Evolutionary conservation across 2,113 vertebrate species (phyloP).

Genomic region (Plecturocebus donacophilus): DNA sequence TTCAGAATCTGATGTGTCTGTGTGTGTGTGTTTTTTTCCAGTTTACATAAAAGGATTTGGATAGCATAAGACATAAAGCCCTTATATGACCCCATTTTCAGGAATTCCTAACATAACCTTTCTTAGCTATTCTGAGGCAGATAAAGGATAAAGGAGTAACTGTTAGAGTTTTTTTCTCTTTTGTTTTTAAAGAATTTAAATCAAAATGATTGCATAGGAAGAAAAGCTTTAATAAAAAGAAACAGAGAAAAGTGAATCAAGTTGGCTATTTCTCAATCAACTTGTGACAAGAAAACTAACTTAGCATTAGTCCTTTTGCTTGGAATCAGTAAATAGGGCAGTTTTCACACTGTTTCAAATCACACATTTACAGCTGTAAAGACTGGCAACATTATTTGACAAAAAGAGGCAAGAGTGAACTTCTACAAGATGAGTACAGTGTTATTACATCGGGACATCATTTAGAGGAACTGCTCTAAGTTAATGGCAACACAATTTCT

Average conservation of each 20-base stretch:
- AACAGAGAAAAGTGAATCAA: neutral
- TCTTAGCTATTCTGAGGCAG: neutral
- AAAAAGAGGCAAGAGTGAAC: conserved; percentile 32
- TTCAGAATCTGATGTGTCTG: neutral
- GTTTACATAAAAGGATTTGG: conserved; percentile 30
- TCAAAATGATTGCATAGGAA: neutral
- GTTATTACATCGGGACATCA: conserved; percentile 47
- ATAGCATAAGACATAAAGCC: conserved; percentile 9
- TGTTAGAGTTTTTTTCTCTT: neutral
- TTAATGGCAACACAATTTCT: conserved; percentile 46
- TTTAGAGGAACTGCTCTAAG: neutral
- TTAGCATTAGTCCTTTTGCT: conserved; percentile 16
- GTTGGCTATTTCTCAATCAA: conserved; percentile 20
- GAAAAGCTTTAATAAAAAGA: neutral
- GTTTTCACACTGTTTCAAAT: conserved; percentile 58
- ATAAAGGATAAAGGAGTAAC: neutral
- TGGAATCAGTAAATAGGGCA: conserved; percentile 47
- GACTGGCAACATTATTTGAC: conserved; percentile 30
- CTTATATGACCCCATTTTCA: neutral
- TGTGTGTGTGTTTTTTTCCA: neutral
- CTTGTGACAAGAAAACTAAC: conserved; percentile 33
- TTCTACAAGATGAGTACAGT: conserved; percentile 49
- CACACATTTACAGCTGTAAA: conserved; percentile 54
- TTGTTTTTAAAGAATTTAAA: conserved; percentile 55
- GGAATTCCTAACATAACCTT: conserved; percentile 16